Evolutionary conservation across 2,113 vertebrate genomes (phyloP).

Genomic region (Perccottus glenii): DNA sequence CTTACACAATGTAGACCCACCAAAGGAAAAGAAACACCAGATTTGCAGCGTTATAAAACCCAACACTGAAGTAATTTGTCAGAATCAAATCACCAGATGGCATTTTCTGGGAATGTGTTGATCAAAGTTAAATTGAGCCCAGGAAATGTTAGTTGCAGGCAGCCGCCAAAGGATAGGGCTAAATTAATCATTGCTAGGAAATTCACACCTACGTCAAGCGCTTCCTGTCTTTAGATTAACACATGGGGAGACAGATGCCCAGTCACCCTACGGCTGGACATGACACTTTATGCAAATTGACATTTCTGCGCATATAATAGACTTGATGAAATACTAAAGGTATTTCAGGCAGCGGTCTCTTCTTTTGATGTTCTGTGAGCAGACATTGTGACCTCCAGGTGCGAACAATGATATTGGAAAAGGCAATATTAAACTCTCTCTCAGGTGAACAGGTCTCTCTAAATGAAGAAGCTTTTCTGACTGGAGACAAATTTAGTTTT

Average conservation of each 20-base stretch:
- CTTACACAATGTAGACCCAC: slow-evolving; percentile 16
- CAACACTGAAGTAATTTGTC: slow-evolving; percentile 48
- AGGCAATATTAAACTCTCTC: slow-evolving; percentile 11
- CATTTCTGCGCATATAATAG: slow-evolving; percentile 54
- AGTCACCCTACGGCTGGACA: slow-evolving; percentile 41
- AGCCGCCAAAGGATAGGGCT: slow-evolving; percentile 41
- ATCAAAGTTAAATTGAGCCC: slow-evolving; percentile 53
- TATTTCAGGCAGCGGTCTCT: slow-evolving; percentile 46
- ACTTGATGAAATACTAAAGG: slow-evolving; percentile 57
- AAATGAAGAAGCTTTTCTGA: slow-evolving; percentile 2
- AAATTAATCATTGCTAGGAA: slow-evolving; percentile 58
- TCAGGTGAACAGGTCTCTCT: slow-evolving; percentile 4
- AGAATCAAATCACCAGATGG: slow-evolving; percentile 50
- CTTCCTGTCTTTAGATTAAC: slow-evolving; percentile 62
- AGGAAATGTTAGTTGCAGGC: slow-evolving; percentile 39
- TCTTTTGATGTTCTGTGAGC: slow-evolving; percentile 38
- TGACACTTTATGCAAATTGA: slow-evolving; percentile 66
- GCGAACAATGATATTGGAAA: slow-evolving; percentile 48
- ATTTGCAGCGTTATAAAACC: slow-evolving; percentile 37
- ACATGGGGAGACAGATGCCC: slow-evolving; percentile 44
- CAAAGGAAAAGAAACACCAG: slow-evolving; percentile 36
- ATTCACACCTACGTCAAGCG: slow-evolving; percentile 69
- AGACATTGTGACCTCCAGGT: slow-evolving; percentile 59
- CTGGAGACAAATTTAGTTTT: not conserved
- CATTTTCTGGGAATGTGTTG: slow-evolving; percentile 42